Percentiles rank a stretch among this genome's conserved stretches.
Evolutionary conservation across 2,888 invertebrate genomes (phyloP).

Genomic region (Drosophila mulleri): DNA sequence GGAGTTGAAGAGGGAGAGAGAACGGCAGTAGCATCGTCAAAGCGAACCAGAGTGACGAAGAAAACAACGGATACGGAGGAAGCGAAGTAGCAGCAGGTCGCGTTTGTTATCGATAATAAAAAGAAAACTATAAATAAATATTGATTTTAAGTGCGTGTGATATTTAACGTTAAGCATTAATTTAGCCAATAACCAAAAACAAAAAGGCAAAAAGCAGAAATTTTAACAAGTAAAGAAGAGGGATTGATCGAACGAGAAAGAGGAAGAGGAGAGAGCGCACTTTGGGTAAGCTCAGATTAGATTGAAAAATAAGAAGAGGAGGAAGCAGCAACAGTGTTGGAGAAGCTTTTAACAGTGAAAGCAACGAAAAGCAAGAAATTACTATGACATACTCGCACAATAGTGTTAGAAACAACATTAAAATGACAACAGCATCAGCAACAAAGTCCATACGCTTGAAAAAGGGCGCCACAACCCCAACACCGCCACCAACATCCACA

Average conservation of each 20-base stretch:
- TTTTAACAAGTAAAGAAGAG: conserved; percentile 56
- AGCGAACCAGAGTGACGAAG: conserved; percentile 39
- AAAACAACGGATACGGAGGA: conserved; percentile 22
- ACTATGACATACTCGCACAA: conserved; percentile 85
- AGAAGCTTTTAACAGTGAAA: conserved; percentile 44
- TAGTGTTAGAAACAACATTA: conserved; percentile 84
- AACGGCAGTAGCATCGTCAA: conserved; percentile 40
- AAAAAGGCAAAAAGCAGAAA: conserved; percentile 70
- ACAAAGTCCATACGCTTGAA: conserved; percentile 82
- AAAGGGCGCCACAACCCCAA: conserved; percentile 66
- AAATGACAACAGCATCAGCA: conserved; percentile 83
- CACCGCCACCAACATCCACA: conserved; percentile 61
- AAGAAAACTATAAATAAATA: conserved; percentile 55
- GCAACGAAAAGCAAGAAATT: conserved; percentile 57
- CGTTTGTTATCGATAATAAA: conserved; percentile 48
- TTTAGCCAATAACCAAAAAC: conserved; percentile 81
- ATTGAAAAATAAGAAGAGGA: conserved; percentile 2
- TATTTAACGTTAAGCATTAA: conserved; percentile 84
- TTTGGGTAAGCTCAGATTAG: conserved; percentile 41
- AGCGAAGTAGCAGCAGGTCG: conserved; percentile 42
- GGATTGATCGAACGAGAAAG: conserved; percentile 26
- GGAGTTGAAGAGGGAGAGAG: conserved; percentile 9
- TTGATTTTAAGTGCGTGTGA: conserved; percentile 85
- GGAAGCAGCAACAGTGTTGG: conserved; percentile 23
- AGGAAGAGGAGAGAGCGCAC: conserved; percentile 39